Evolutionary conservation across 2,113 vertebrate species (phyloP).

Genomic region (Tiliqua scincoides): DNA sequence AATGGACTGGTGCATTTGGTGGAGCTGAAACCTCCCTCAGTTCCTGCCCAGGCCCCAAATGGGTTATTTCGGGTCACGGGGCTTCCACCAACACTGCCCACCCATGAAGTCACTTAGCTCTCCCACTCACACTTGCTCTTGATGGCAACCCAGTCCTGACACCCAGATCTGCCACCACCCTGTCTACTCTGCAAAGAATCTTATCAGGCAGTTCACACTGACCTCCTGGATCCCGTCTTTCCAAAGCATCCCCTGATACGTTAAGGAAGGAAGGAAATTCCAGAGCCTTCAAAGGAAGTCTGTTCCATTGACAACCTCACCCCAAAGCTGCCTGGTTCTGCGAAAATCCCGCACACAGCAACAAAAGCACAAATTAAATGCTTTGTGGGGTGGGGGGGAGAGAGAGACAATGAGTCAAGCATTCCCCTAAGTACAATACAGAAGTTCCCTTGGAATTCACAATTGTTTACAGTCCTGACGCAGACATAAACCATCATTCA

Average conservation of each 20-base stretch:
- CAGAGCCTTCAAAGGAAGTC: neutral
- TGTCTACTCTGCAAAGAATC: neutral
- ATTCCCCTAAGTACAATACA: neutral
- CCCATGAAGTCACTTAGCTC: too few relatives aligned
- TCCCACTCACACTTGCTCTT: too few relatives aligned
- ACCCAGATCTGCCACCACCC: too few relatives aligned
- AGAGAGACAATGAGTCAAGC: neutral
- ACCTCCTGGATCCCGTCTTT: neutral
- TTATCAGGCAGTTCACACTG: neutral
- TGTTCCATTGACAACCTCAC: neutral
- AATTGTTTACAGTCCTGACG: too few relatives aligned
- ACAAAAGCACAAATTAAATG: neutral
- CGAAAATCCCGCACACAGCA: neutral
- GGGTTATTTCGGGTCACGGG: too few relatives aligned
- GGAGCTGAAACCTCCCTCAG: too few relatives aligned
- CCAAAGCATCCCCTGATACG: neutral
- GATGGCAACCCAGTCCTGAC: too few relatives aligned
- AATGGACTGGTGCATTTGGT: too few relatives aligned
- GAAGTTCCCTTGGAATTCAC: neutral
- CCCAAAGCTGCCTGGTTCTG: neutral
- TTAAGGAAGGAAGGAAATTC: conserved; percentile 17
- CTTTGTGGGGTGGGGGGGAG: too few relatives aligned
- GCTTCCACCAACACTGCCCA: too few relatives aligned
- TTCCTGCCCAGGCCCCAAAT: too few relatives aligned
- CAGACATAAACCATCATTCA: too few relatives aligned